Percentiles rank a stretch among this genome's conserved stretches.
Evolutionary conservation across 2,888 invertebrate genomes (phyloP).

Genomic region (Platerodrilus igneus): DNA sequence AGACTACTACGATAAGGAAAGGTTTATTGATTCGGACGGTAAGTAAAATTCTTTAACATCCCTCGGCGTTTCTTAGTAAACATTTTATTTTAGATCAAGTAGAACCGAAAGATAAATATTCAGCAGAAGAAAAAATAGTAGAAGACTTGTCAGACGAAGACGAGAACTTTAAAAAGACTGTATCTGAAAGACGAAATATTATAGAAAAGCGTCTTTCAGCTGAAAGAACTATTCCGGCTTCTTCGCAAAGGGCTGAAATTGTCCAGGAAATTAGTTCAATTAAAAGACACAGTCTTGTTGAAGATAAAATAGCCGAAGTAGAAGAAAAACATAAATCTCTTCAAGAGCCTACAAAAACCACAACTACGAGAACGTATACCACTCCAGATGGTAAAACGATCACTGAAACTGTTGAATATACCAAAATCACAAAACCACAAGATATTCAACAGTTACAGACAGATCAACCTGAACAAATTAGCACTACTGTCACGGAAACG

Average conservation of each 20-base stretch:
- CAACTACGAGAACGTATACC: slow-evolving; percentile 41
- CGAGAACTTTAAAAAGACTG: slow-evolving; percentile 63
- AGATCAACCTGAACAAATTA: slow-evolving; percentile 18
- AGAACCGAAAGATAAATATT: slow-evolving; percentile 63
- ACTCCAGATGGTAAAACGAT: slow-evolving; percentile 47
- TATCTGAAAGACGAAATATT: slow-evolving; percentile 71
- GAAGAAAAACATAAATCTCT: slow-evolving; percentile 48
- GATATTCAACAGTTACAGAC: slow-evolving; percentile 20
- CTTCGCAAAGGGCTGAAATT: slow-evolving; percentile 68
- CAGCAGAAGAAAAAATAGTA: slow-evolving; percentile 72
- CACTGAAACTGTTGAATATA: slow-evolving; percentile 51
- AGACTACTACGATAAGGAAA: slow-evolving; percentile 48
- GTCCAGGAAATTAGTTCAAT: slow-evolving; percentile 66
- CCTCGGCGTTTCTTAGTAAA: neutral
- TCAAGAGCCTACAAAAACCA: slow-evolving; percentile 31
- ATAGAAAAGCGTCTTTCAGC: slow-evolving; percentile 69
- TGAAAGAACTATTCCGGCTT: slow-evolving; percentile 65
- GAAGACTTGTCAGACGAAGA: slow-evolving; percentile 57
- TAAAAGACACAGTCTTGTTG: slow-evolving; percentile 57
- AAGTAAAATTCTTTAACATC: slow-evolving; percentile 23
- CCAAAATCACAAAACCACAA: slow-evolving; percentile 33
- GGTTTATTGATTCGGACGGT: slow-evolving; percentile 51
- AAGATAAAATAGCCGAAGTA: slow-evolving; percentile 54
- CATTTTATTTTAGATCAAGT: slow-evolving; percentile 9
- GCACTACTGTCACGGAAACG: slow-evolving; percentile 33